These are phyloP conservation scores for Rhadinocentrus ornatus DNA, from an alignment of 2,797 vertebrate genomes.

Conservation along the genomic window DNA sequence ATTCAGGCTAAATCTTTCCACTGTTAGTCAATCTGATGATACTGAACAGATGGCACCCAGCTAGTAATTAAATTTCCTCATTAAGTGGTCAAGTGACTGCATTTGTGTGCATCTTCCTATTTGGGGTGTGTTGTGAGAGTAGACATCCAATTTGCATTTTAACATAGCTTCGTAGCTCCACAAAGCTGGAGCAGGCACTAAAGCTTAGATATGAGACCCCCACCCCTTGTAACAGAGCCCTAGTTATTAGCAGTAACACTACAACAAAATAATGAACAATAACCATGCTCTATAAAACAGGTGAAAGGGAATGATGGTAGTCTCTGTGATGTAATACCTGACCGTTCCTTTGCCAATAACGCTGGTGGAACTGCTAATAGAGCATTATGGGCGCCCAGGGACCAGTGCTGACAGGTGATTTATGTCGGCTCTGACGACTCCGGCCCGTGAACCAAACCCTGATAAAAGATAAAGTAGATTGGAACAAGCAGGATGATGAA, in stretches of 20 bases:
- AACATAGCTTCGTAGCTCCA: background rate
- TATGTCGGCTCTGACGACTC: conserved; percentile 94
- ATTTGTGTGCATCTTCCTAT: conserved; percentile 6
- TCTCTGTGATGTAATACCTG: conserved; percentile 56
- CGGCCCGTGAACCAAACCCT: conserved; percentile 88
- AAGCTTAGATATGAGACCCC: background rate
- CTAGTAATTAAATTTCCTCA: conserved; percentile 17
- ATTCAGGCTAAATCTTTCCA: background rate
- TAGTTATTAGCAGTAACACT: conserved; percentile 15
- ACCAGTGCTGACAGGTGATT: conserved; percentile 89
- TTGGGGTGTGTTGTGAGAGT: background rate
- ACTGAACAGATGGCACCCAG: background rate
- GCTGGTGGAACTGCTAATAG: conserved; percentile 87
- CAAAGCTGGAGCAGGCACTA: background rate
- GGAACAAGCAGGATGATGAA: conserved; percentile 99
- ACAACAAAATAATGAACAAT: conserved; percentile 40
- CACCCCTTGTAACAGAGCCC: background rate
- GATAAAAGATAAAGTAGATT: conserved; percentile 98
- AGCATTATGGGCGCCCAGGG: conserved; percentile 92
- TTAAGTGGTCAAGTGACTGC: conserved; percentile 19
- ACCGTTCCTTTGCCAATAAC: conserved; percentile 61
- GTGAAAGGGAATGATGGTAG: conserved; percentile 23
- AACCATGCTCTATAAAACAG: conserved; percentile 38
- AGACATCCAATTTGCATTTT: conserved; percentile 5
- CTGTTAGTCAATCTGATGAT: background rate